phyloP scores from a whole-genome alignment of 1,140 invertebrate genomes.

The Macrobrachium nipponense region DNA sequence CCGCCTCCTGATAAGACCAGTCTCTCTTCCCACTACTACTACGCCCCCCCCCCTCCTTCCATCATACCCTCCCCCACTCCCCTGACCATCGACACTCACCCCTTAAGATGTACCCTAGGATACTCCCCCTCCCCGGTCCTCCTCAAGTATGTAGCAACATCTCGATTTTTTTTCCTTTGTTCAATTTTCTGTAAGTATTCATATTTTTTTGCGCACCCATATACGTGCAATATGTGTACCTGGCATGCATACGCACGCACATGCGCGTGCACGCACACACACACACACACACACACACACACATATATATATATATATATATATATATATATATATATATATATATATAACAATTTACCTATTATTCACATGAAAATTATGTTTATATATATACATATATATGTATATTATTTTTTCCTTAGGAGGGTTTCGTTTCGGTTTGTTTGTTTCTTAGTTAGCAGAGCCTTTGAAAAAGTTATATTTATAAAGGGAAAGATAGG shows the following conservation, averaged over 20 bases:
- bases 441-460: no score
- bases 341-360: no score
- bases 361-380: no score
- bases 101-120: not conserved
- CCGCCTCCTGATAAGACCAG: not conserved
- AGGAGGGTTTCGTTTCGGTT: no score
- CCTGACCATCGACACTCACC: not conserved
- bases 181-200: not conserved
- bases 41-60: not conserved
- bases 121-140: not conserved
- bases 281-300: conserved; percentile 12
- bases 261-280: not conserved
- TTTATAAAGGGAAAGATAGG: no score
- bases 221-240: no score
- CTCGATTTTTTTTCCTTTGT: not conserved
- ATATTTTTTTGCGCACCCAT: no score
- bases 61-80: not conserved
- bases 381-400: no score
- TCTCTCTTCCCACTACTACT: not conserved
- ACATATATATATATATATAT: not conserved
- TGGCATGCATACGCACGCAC: not conserved
- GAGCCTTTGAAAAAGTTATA: no score
- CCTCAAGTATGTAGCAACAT: not conserved
- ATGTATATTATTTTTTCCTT: no score
- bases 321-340: no score